Percentiles rank a stretch among this genome's conserved stretches.
Evolutionary conservation across 2,797 vertebrate genomes (phyloP).

Genomic region (Parotocinclus haroldoi): DNA sequence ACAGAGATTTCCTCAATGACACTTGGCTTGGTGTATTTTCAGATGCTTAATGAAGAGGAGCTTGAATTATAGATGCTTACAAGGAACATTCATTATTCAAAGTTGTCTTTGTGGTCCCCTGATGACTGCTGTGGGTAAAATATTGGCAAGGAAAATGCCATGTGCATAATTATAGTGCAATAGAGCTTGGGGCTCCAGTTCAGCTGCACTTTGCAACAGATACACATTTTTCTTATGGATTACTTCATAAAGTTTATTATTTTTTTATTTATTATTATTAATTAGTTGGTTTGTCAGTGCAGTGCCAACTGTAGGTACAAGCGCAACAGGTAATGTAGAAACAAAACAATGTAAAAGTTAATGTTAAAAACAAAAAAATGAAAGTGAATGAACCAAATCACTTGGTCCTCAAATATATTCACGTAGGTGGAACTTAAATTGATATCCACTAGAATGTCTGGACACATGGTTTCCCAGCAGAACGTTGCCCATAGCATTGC

Average conservation of each 20-base stretch:
- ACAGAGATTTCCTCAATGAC: constrained; percentile 40
- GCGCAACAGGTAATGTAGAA: no score
- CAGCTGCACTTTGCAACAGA: constrained; percentile 23
- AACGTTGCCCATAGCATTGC: no score
- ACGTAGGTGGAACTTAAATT: no score
- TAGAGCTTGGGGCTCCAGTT: constrained; percentile 39
- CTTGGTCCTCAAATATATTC: no score
- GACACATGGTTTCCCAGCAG: no score
- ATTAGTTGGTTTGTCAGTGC: constrained; percentile 19
- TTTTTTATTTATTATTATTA: constrained; percentile 29
- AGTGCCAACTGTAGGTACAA: background rate
- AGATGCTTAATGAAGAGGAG: constrained; percentile 57
- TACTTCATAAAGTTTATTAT: constrained; percentile 19
- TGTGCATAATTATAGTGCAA: constrained; percentile 57
- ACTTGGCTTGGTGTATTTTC: constrained; percentile 47
- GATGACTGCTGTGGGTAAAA: constrained; percentile 56
- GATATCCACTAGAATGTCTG: no score
- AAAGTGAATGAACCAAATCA: no score
- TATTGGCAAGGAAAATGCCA: constrained; percentile 47
- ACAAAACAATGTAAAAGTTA: no score
- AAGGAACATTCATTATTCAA: constrained; percentile 64
- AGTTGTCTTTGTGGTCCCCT: constrained; percentile 54
- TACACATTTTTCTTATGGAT: constrained; percentile 37
- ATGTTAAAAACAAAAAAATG: no score
- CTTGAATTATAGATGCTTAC: constrained; percentile 66